Percentiles rank a stretch among this genome's conserved stretches.
Evolutionary conservation across 2,797 vertebrate species (phyloP).

Genomic region (Myripristis murdjan): DNA sequence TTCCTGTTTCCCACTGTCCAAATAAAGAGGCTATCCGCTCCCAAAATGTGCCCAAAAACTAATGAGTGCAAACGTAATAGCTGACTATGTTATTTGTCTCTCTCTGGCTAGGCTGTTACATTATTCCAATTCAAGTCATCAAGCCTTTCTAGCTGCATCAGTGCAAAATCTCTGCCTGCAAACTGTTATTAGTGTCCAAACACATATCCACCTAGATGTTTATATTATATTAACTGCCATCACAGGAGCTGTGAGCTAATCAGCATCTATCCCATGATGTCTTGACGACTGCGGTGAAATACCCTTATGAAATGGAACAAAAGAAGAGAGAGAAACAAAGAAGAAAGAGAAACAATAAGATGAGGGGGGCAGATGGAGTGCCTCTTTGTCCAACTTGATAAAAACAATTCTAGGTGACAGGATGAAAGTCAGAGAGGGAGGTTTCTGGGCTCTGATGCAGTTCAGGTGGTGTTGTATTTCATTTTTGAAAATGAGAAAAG

Average conservation of each 20-base stretch:
- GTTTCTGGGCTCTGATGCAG: neutral
- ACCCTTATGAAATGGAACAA: no score
- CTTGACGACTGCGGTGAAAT: slow-evolving; percentile 11
- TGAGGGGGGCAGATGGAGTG: neutral
- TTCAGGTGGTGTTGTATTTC: neutral
- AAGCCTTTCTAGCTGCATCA: neutral
- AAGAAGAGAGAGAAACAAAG: neutral
- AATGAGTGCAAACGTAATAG: no score
- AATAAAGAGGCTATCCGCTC: no score
- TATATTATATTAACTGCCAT: neutral
- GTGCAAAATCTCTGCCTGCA: neutral
- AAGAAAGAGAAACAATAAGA: neutral
- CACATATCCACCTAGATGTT: neutral
- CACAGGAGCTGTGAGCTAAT: neutral
- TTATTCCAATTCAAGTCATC: neutral
- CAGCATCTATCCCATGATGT: neutral
- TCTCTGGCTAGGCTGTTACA: neutral
- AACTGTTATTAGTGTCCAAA: neutral
- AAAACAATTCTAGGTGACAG: neutral
- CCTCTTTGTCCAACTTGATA: slow-evolving; percentile 2
- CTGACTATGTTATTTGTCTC: neutral
- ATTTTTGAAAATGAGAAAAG: slow-evolving; percentile 16
- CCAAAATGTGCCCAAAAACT: no score
- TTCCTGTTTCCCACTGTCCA: no score
- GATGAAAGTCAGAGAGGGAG: slow-evolving; percentile 5